Evolutionary conservation across 1,140 invertebrate species (phyloP), one percentile per base, ranked within the genome.

Genomic region (Spodoptera litura): DNA sequence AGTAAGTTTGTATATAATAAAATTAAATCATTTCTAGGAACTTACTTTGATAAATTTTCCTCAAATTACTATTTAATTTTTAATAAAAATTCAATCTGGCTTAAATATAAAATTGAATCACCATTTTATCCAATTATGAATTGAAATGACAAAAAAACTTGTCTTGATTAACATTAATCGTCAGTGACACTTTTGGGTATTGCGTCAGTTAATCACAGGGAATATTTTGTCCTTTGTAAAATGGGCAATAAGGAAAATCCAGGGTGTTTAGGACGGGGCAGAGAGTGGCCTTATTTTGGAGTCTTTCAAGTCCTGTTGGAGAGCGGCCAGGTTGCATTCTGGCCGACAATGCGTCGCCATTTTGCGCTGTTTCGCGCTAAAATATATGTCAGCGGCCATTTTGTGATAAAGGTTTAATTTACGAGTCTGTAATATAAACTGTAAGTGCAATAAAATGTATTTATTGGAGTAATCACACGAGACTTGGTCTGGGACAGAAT

Each of bases 221-320:
- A 38, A 61, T 73, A 73, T 73, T 73, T 35, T 9, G 49, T 73
- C 52, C 44, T 56, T 15, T 55, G 55, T 55, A 51, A 73, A 51
- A 51, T 13, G 25, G 61, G 55, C 71, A 73, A 73, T 59, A 61
- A 59, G 61, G 55, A 59, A 73, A 59, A 59, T 38, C 55, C 35
- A 51, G 71, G 55, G 15, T 59, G 56, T 73, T 59, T 51, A 12
- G 38, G 56, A 64, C n/a, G 35, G 20, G 27, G 56, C 56, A 25
- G 56, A 3, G 15, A 51, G 53, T 73, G 71, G 71, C 71, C 71
- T 73, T 73, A 59, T 73, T 73, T 59, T 44, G 12, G 25, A 44
- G 13, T 38, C 71, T 61, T 61, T 73, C 71, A 73, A 73, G 55
- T 73, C 71, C 71, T 73, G 56, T 73, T 73, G 71, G 71, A 59